Base-by-base conservation (phyloP, 2,113 vertebrate species). In the Petrocephalus zakoni region DNA sequence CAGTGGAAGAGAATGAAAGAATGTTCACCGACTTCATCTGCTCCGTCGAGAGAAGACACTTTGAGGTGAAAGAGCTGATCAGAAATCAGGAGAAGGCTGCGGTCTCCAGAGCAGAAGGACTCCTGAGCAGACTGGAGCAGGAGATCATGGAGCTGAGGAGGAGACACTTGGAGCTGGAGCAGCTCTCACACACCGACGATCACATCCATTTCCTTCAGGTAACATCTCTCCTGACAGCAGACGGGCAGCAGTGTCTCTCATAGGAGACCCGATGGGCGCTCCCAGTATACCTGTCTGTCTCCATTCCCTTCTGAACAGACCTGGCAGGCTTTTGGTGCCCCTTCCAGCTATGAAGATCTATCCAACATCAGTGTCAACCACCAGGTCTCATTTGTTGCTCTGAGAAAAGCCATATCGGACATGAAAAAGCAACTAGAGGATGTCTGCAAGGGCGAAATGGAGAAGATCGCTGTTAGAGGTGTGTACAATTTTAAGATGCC, bases 191-290 rank as follows among this genome's bases (percentile, higher is more conserved):
- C 90, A 95, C 95, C 0, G 95, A 96, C 10, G 95, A 96, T 90
- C 95, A 96, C 91, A 96, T 96, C 17, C 95, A 96, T 90, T 96
- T 96, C 86, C 91, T 96, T 1, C 95, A 96, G 94, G 95, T 95
- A 90, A 91, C 83, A 90, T 84, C 1, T 8, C 7, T 22, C 5
- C 5, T 15, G n/a, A 4, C 21, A 49, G 42, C 8, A 55, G 10
- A 49, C 34, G n/a, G 22, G 25, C 15, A 49, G 29, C 2, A 47
- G 29, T n/a, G 17, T 72, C 17, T 34, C 56, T 61, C 53, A 19
- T 55, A 15, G 34, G 81, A n/a, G 46, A 51, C 1, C n/a, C 11
- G 11, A 55, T n/a, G 29, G 85, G 83, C 11, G 29, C 51, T 64
- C 55, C 15, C 25, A 25, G n/a, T 34, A 52, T 6, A 52, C 25